phyloP scores from a whole-genome alignment of 2,888 invertebrate species.

The Archips xylosteana region DNA sequence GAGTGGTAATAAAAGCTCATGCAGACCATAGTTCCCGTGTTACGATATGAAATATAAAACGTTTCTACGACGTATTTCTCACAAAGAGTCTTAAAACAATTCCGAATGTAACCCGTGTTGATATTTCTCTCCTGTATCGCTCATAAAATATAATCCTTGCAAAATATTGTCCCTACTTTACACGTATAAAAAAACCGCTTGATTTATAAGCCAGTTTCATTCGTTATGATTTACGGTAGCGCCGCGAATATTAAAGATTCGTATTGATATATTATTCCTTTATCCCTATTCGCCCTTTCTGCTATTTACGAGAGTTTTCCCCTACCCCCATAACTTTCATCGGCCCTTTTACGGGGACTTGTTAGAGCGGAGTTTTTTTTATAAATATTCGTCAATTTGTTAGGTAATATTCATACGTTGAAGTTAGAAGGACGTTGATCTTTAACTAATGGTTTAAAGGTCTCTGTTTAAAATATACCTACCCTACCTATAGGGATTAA shows the following conservation, averaged over 20 bases:
- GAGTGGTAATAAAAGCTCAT: too few relatives aligned
- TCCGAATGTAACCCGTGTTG: neutral
- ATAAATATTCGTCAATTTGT: constrained; percentile 60
- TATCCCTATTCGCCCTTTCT: constrained; percentile 81
- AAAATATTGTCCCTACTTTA: constrained; percentile 38
- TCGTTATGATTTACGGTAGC: constrained; percentile 81
- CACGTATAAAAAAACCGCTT: constrained; percentile 61
- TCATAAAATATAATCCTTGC: constrained; percentile 26
- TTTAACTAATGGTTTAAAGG: neutral
- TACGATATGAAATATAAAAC: neutral
- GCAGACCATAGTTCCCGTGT: neutral
- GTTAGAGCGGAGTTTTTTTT: constrained; percentile 70
- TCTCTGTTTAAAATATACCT: neutral
- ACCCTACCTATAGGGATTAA: neutral
- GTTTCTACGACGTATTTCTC: neutral
- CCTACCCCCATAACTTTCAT: constrained; percentile 82
- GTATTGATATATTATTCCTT: constrained; percentile 86
- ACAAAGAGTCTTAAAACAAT: neutral
- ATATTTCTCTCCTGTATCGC: neutral
- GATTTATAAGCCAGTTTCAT: constrained; percentile 80
- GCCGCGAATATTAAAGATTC: constrained; percentile 84
- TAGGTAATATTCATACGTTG: constrained; percentile 56
- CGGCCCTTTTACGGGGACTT: constrained; percentile 81
- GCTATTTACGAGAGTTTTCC: constrained; percentile 81
- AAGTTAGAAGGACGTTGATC: constrained; percentile 47